Base-by-base conservation (phyloP, 2,888 invertebrate species). In the Seladonia tumulorum region DNA sequence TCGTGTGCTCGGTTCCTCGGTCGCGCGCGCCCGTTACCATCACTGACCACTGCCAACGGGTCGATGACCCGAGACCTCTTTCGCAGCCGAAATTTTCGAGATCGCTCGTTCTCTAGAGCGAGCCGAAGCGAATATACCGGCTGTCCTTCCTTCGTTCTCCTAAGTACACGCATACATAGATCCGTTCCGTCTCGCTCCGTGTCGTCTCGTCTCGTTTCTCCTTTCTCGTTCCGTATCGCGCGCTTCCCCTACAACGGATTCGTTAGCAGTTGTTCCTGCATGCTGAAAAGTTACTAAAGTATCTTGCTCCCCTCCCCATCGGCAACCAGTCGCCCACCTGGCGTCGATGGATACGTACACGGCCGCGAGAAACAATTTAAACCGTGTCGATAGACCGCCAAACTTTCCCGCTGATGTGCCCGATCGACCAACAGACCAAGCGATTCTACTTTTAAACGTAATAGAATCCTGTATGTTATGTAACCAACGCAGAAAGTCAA, bases 1-100 rank as follows among this genome's bases (percentile, higher is more conserved):
- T 77, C 85, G 83, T 73, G 60, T 86, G 79, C 77, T 78, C 86
- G 86, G 68, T 71, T 79, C 76, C 80, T 82, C 76, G 85, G 45
- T 83, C 72, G 84, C 35, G 85, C 35, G 85, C 92, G 93, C 93
- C 94, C 94, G 93, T 94, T 94, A 94, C 93, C 93, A 92, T 94
- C 93, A 94, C 94, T 94, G 94, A 95, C 95, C 95, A 94, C 93
- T 92, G 92, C 92, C 95, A 95, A 95, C 91, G 93, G 94, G 94
- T 94, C 94, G 92, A 84, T 91, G 93, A 94, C 94, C 94, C 91
- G 77, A 82, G 78, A 81, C 89, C 90, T 88, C 88, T 81, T 88
- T 87, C 79, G 87, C 85, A 88, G 81, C 85, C 90, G 86, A 90
- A 90, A 90, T 89, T 90, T 90, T 89, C 86, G 86, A 85, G 86